Base-by-base conservation (phyloP, 2,888 invertebrate species). In the Yponomeuta sedellus region DNA sequence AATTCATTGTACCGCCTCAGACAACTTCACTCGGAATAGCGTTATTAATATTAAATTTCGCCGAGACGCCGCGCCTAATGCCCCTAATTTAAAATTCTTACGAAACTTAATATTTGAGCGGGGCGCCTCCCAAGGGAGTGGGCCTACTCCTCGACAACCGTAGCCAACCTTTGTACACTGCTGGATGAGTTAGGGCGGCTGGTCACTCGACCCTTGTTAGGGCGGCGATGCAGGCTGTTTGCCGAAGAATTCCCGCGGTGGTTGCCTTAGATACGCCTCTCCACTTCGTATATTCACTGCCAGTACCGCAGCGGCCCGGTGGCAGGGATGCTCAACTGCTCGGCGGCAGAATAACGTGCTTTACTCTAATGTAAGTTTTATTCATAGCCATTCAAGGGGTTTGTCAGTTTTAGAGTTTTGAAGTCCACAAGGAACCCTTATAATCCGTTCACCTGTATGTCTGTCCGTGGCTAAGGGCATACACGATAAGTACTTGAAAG, bases 81-180 rank as follows among this genome's bases (percentile, higher is more conserved):
- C 76, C 81, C 44, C 79, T 83, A 82, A 88, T 88, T 88, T 90
- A 83, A 89, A 88, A 88, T 88, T 88, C 87, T 86, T 83, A 82
- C 80, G 78, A 81, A 88, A 89, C 83, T 89, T 88, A 87, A 88
- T 88, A 90, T 89, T 90, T 87, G 82, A 89, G 77, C 75, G 78
- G 77, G 78, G 75, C 75, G 72, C 73, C 74, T 79, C 81, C 82
- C 81, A 76, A 72, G 79, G 80, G 80, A 77, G 72, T 75, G 72
- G 74, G 74, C 74, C 76, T 79, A 77, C 77, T 73, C 72, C 70
- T 69, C 12, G 63, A 3, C 12, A 63, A 39, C 10, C 63, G 63
- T 44, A 44, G 44, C 20, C 63, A 16, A 40, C 20, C 22, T 40
- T 63, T n/a, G 40, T 63, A 40, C 63, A 63, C 10, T 16, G 44